These are phyloP conservation scores for Bedellia somnulentella DNA, from an alignment of 2,888 invertebrate species.

Conservation along the genomic window DNA sequence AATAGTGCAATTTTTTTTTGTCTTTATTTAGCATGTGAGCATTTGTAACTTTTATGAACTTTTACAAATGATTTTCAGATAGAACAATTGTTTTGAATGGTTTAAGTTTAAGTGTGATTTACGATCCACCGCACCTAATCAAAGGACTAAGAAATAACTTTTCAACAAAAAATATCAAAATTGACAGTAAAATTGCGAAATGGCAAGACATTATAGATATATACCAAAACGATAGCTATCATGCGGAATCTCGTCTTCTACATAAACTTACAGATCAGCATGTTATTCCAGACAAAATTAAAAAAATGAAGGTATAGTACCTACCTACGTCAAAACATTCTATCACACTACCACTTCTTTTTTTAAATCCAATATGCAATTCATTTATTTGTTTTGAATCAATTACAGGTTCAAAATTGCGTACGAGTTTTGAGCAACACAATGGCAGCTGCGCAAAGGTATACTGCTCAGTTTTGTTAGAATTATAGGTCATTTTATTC, in stretches of 20 bases:
- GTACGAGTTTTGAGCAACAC: slow-evolving; percentile 1
- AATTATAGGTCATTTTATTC: background rate
- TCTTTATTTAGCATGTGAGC: too few species aligned
- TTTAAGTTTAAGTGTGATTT: too few species aligned
- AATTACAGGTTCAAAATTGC: slow-evolving; percentile 2
- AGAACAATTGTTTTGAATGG: too few species aligned
- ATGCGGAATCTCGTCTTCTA: background rate
- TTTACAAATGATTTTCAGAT: too few species aligned
- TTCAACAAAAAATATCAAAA: too few species aligned
- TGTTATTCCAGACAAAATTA: slow-evolving; percentile 3
- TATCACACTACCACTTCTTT: slow-evolving; percentile 1
- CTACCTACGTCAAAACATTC: too few species aligned
- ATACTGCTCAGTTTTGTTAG: slow-evolving; percentile 2
- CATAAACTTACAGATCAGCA: slow-evolving; percentile 1
- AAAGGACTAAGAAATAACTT: too few species aligned
- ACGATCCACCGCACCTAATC: too few species aligned
- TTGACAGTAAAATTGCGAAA: too few species aligned
- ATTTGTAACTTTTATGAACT: too few species aligned
- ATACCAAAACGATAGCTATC: background rate
- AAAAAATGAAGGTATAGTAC: slow-evolving; percentile 5
- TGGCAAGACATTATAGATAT: too few species aligned
- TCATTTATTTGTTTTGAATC: background rate
- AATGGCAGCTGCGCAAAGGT: background rate
- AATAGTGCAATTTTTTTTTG: too few species aligned
- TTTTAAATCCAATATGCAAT: background rate